Base-by-base conservation (phyloP, 2,113 vertebrate species). In the Accipiter virgatus region DNA sequence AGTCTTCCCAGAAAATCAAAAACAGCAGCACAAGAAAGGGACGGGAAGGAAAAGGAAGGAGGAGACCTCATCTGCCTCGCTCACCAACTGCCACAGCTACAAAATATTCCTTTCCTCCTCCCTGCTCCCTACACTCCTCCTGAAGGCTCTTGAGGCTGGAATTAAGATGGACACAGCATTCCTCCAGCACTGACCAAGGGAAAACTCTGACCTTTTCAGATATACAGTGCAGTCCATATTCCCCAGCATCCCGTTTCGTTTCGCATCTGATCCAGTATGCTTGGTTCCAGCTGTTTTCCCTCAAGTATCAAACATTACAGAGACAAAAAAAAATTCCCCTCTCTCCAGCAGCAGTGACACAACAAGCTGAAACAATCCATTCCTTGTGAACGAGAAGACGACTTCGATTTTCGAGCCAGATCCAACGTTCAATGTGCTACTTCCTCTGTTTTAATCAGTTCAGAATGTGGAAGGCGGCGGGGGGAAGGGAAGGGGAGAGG, bases 201-300 rank as follows among this genome's bases (percentile, higher is more conserved):
- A 98, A 98, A 98, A 98, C 94, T 98, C 96, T 98, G 98, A 98
- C 98, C 98, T 98, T 98, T 98, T 80, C 97, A 96, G 97, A 94
- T 98, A 97, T 95, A 98, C 96, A 93, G 97, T 91, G 91, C 92
- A 96, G 96, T 97, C 98, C 98, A 98, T 98, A 98, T 98, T 98
- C 98, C 97, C 98, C 96, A 98, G 96, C 97, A 98, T 97, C 97
- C 97, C 97, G 95, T 98, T 98, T 97, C 91, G 27, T 92, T 96
- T 86, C 96, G 94, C 97, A 97, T 98, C 65, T 95, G 98, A 95
- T 98, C 97, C 98, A 98, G 97, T 94, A 92, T 97, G 95, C 96
- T 97, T 95, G 79, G 79, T 98, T 97, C 98, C 98, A 98, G 98
- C 98, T 98, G 98, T 98, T 98, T 98, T 98, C 98, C 98, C 98